phyloP scores from a whole-genome alignment of 2,888 invertebrate genomes.

The Agonopterix alstromeriana region DNA sequence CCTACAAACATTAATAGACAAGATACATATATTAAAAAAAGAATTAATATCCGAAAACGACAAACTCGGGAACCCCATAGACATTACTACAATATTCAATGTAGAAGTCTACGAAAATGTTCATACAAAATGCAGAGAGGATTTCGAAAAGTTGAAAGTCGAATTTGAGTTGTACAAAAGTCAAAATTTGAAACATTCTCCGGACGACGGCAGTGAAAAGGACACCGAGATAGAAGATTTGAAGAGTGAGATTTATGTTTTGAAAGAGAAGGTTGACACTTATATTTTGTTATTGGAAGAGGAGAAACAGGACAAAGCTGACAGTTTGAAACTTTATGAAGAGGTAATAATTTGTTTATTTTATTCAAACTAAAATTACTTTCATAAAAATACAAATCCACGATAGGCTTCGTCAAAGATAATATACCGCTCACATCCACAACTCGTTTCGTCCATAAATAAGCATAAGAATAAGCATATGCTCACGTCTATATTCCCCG shows the following conservation, averaged over 20 bases:
- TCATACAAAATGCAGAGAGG: conserved; percentile 79
- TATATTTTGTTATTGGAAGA: conserved; percentile 79
- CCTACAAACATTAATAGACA: conserved; percentile 77
- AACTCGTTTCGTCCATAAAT: no score
- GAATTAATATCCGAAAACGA: conserved; percentile 78
- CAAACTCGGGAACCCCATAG: conserved; percentile 76
- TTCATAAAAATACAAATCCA: no score
- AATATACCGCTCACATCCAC: no score
- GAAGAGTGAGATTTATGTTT: conserved; percentile 77
- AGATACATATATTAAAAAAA: conserved; percentile 79
- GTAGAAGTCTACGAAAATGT: conserved; percentile 52
- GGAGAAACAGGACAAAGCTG: conserved; percentile 79
- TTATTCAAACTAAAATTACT: no score
- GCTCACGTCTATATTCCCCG: no score
- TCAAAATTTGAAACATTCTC: conserved; percentile 28
- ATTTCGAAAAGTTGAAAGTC: conserved; percentile 77
- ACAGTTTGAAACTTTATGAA: conserved; percentile 74
- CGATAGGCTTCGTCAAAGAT: no score
- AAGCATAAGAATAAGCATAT: no score
- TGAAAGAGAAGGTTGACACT: conserved; percentile 81
- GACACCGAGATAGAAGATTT: conserved; percentile 60
- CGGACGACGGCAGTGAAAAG: conserved; percentile 31
- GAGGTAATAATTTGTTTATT: conserved; percentile 51
- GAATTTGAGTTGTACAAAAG: conserved; percentile 82
- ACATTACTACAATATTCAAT: conserved; percentile 74